A percentile compares a stretch with the other conserved stretches of the same genome.
phyloP scores from a whole-genome alignment of 2,888 invertebrate species.

The Ommatoiulus sabulosus region DNA sequence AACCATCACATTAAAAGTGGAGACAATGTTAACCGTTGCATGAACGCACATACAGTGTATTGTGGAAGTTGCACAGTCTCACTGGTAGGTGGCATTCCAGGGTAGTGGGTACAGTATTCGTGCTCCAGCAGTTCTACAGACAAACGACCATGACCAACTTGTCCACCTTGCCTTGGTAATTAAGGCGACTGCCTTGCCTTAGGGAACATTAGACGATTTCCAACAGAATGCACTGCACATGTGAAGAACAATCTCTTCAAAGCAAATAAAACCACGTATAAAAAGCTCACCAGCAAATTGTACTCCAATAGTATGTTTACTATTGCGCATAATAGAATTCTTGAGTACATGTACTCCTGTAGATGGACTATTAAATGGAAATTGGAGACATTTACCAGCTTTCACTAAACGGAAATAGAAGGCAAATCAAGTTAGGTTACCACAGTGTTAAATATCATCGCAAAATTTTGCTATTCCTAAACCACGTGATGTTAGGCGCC shows the following conservation, averaged over 20 bases:
- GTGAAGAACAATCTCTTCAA: not conserved
- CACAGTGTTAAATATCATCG: not conserved
- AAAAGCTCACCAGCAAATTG: not conserved
- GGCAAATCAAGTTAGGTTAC: not conserved
- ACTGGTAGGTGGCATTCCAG: not conserved
- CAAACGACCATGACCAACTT: not conserved
- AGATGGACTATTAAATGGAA: not conserved
- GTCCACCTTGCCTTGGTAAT: conserved; percentile 19
- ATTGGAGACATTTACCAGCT: not conserved
- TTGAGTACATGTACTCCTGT: not conserved
- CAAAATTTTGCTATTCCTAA: not conserved
- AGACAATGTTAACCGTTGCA: not conserved
- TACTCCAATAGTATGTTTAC: not conserved
- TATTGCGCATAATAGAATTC: not conserved
- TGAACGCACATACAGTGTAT: not conserved
- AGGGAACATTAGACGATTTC: not conserved
- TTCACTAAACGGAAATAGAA: not conserved
- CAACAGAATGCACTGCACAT: not conserved
- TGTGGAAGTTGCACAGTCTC: not conserved
- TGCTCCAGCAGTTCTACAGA: not conserved
- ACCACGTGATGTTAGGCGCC: too few species aligned
- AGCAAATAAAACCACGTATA: not conserved
- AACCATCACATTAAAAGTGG: not conserved
- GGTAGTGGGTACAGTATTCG: too few species aligned
- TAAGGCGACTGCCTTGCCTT: not conserved